These are phyloP conservation scores for Brachionus rubens DNA, from an alignment of 1,140 invertebrate genomes.

Conservation along the genomic window DNA sequence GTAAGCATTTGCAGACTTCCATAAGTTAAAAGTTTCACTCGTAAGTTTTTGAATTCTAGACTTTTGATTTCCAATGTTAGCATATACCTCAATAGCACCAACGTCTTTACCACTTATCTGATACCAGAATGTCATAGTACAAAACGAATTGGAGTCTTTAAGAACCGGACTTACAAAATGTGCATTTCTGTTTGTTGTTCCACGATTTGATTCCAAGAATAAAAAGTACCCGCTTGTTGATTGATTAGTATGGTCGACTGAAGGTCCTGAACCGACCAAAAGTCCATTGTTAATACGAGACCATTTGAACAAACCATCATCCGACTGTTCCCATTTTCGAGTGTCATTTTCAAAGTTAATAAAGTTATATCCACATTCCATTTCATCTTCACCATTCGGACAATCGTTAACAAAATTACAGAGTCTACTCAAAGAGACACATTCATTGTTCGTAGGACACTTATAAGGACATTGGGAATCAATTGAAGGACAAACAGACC, in stretches of 20 bases:
- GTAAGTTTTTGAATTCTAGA: conserved; percentile 9
- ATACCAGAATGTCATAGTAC: conserved; percentile 49
- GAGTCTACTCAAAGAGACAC: conserved; percentile 49
- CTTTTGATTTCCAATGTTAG: conserved; percentile 31
- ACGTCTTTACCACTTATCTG: conserved; percentile 50
- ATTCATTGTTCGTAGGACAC: conserved; percentile 45
- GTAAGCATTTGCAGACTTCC: conserved; percentile 52
- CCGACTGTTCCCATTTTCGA: conserved; percentile 47
- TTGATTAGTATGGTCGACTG: conserved; percentile 49
- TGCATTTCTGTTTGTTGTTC: conserved; percentile 2
- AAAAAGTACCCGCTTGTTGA: conserved; percentile 48
- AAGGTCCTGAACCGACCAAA: conserved; percentile 32
- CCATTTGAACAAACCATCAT: conserved; percentile 46
- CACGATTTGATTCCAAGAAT: conserved; percentile 40
- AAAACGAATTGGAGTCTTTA: conserved; percentile 39
- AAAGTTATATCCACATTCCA: conserved; percentile 49
- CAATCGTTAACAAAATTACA: conserved; percentile 56
- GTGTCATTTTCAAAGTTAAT: conserved; percentile 50
- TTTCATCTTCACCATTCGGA: conserved; percentile 54
- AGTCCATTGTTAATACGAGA: not conserved
- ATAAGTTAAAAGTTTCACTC: conserved; percentile 50
- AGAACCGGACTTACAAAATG: conserved; percentile 46
- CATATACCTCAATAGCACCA: conserved; percentile 50
- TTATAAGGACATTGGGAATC: conserved; percentile 20
- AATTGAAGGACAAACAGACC: not conserved